Percentiles rank a stretch among this genome's conserved stretches.
Evolutionary conservation across 2,797 vertebrate genomes (phyloP).

Genomic region (Carapus acus): DNA sequence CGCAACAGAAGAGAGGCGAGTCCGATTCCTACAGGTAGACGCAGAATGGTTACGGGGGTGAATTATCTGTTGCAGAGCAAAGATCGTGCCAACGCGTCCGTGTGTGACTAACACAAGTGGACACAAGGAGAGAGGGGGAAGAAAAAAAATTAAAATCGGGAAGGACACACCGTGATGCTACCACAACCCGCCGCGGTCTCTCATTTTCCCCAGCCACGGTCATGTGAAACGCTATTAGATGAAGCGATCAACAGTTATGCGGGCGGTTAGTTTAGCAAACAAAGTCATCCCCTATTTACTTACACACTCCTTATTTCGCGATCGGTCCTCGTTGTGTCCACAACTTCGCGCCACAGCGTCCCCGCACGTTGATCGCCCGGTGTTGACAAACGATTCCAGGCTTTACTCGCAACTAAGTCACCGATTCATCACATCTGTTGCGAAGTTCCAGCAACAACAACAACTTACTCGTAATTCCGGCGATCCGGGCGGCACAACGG

Average conservation of each 20-base stretch:
- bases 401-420: constrained; percentile 21
- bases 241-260: constrained; percentile 20
- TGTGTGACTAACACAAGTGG: constrained; percentile 17
- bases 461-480: constrained; percentile 47
- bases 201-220: constrained; percentile 26
- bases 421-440: constrained; percentile 11
- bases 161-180: constrained; percentile 10
- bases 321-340: not conserved
- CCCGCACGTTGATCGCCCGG: constrained; percentile 1
- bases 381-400: constrained; percentile 9
- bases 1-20: not conserved
- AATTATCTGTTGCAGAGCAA: constrained; percentile 19
- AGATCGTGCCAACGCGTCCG: constrained; percentile 8
- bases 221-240: constrained; percentile 34
- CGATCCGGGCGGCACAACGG: constrained; percentile 32
- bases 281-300: too few species aligned
- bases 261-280: constrained; percentile 30
- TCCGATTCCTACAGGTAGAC: constrained; percentile 30
- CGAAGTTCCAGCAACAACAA: constrained; percentile 68
- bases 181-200: constrained; percentile 17
- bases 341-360: constrained; percentile 1
- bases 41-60: constrained; percentile 11
- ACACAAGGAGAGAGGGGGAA: too few species aligned
- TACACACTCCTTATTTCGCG: too few species aligned
- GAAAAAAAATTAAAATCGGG: too few species aligned